Base-by-base conservation (phyloP, 2,113 vertebrate species). In the Vicugna pacos region DNA sequence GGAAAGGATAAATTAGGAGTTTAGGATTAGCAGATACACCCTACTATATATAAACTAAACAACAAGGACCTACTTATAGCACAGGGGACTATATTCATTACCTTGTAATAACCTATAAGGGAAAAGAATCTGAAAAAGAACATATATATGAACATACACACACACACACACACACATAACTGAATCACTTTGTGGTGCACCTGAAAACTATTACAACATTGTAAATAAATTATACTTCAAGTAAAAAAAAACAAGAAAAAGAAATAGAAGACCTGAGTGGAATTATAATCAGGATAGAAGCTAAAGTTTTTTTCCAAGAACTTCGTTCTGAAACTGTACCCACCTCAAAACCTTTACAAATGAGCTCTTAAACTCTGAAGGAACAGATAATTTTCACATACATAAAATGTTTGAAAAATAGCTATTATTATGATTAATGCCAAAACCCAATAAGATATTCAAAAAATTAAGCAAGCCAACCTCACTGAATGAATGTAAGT, bases 261-360 rank as follows among this genome's bases (percentile, higher is more conserved):
- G 16, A 81, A 67, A 38, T 58, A 58, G 54, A 76, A 69, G 28
- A 8, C 38, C 2, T 76, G 19, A 52, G 20, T 60, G 82, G 42
- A 87, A 96, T 95, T 93, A 56, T 48, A 73, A 54, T 70, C 22
- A 75, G 38, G 19, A 87, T 3, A 35, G 30, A 82, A 91, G 24
- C 30, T 64, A 17, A 79, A 69, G 10, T 60, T 85, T 89, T 89
- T 48, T 80, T 69, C 38, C 67, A 85, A 77, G 6, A 75, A 46
- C 10, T 84, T 79, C n/a, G 28, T 73, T 72, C 15, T 35, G 73
- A 73, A 89, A 80, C 42, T 60, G 7, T n/a, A 67, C 8, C 9
- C 14, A 24, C 15, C 8, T 56, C 28, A 54, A 17, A 79, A 73
- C 6, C 22, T 76, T 70, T 58, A 70, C 9, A 89, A 46, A 48